Base-by-base conservation (phyloP, 1,140 invertebrate genomes). In the Zaprionus vittiger region DNA sequence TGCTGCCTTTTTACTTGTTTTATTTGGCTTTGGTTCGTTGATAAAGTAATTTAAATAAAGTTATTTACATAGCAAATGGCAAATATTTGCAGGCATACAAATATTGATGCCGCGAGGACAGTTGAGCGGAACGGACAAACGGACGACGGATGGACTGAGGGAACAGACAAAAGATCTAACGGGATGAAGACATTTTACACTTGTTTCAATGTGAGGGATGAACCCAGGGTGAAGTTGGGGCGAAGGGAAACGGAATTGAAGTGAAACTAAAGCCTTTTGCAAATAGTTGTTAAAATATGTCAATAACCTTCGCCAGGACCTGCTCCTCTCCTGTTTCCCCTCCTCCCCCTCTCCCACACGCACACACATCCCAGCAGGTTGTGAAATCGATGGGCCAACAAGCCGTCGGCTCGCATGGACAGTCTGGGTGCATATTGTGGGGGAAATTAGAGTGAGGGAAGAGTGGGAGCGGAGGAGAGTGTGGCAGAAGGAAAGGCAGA, bases 251-350 rank as follows among this genome's bases (percentile, higher is more conserved):
- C 73, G 70, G 61, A 89, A 83, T 87, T 79, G 84, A 87, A 89
- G 84, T 87, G 84, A 87, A 87, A 87, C 84, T 87, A 87, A 87
- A 87, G 84, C 85, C 84, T 87, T 87, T 87, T 79, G 85, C 84
- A 87, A 87, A 87, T 87, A 87, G 84, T 87, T 89, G 84, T 90
- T 87, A 89, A 87, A 87, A 87, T 87, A 87, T 87, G 84, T 87
- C 84, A 87, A 87, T 87, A 87, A 87, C 84, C 84, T 84, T 76
- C 63, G 57, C 83, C 79, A 83, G 81, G 31, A n/a, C 37, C 20
- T 20, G 57, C 63, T n/a, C 6, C 38, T 41, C 2, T 15, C 38
- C 38, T 41, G 4, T 15, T 17, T 26, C 34, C 31, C 11, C 22
- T 24, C 31, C 6, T 6, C 28, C 2, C 2, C 34, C 14, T 17